Evolutionary conservation across 2,888 invertebrate genomes (phyloP), one percentile per base, ranked within the genome.

Genomic region (Lapara coniferarum): DNA sequence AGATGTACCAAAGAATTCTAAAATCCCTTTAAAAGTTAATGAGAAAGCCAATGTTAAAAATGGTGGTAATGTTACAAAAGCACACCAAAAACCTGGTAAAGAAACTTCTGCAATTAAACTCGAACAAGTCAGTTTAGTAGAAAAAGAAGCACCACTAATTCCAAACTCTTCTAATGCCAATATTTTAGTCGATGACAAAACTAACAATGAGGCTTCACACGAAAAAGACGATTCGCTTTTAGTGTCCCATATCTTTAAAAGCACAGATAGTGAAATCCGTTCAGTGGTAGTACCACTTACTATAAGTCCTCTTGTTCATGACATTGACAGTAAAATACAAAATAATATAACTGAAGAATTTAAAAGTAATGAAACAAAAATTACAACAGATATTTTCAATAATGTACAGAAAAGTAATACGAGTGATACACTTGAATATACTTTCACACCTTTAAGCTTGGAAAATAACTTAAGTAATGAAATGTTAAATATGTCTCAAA

Each of bases 151-250:
- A 19, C 49, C 19, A 19, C n/a, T 6, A 10, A 44, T 10, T 6
- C 12, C 10, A 10, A 44, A 59, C 10, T 10, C 8, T 16, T 10
- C 46, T 16, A 49, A 63, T 13, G 10, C 57, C 6, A 14, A 7
- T 12, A 19, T 49, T 44, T n/a, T 59, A n/a, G 5, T 57, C 49
- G 72, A 70, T 10, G 74, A 76, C 25, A 71, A 19, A 19, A 10
- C 44, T 19, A 44, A 66, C 5, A 44, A 71, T n/a, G 71, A 74
- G 49, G 76, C 76, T 16, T 10, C 68, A 30, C 71, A 73, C 13
- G 69, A 70, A 67, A 75, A 78, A 25, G 74, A 78, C 66, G 77
- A 83, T 57, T 44, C 73, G 25, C 70, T 72, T 57, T 52, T 74
- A 10, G 66, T 75, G 14, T 68, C 77, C 14, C 71, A 71, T 71